Evolutionary conservation across 2,888 invertebrate species (phyloP), one percentile per base, ranked within the genome.

Genomic region (Diarsia brunnea): DNA sequence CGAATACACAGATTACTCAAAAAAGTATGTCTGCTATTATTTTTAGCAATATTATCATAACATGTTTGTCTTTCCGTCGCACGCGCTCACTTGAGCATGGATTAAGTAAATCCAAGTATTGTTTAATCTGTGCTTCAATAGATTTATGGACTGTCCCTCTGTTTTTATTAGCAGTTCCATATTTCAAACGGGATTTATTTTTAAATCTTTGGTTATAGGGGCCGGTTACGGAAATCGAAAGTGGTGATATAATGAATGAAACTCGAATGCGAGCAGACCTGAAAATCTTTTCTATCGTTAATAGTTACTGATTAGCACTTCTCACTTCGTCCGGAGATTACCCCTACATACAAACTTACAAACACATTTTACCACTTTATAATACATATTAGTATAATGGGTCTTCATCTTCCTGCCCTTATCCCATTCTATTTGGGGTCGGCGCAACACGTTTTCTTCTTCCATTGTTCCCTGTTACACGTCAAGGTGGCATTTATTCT

Each of bases 21-120:
- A 69, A 69, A 69, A 70, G 19, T 27, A 24, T 58, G 27, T 55
- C 53, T 14, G 19, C 47, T 82, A 69, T 81, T 81, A 74, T 71
- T 82, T 65, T 60, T 45, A 84, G 64, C 45, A 75, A 8, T 76
- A 72, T 75, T 69, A 61, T 69, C 55, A 73, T 47, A 73, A 68
- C 53, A 61, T 71, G 24, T 82, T 85, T 83, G 27, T 68, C 31
- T 73, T 51, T 66, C 67, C 51, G 11, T 49, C 67, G 83, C 86
- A 83, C 86, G 79, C 73, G 84, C 61, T 43, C 65, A 68, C 68
- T 77, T 19, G 27, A 77, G 73, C 64, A 31, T 69, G 68, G 86
- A 85, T 83, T 77, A 76, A 82, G 70, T 51, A 73, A 85, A 71
- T 73, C 73, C 61, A 65, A 83, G 86, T 71, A 61, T 38, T 82